Evolutionary conservation across 1,140 invertebrate genomes (phyloP).

Genomic region (Heliconius hermathena): DNA sequence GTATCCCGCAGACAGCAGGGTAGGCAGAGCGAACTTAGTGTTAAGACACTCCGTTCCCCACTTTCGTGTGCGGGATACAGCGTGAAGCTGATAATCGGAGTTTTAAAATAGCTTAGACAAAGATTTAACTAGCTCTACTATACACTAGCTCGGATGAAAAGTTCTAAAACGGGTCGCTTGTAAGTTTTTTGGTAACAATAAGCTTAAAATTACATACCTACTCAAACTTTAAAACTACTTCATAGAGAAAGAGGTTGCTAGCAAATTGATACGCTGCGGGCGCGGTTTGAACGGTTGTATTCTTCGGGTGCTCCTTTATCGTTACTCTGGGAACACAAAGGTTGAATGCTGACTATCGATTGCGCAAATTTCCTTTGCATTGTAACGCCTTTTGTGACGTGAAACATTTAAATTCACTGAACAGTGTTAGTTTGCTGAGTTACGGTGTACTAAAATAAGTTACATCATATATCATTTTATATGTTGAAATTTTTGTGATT

Average conservation of each 20-base stretch:
- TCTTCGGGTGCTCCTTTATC: constrained; percentile 29
- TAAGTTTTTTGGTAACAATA: constrained; percentile 3
- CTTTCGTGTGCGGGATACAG: too few relatives aligned
- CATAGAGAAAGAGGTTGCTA: constrained; percentile 15
- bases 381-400: constrained; percentile 28
- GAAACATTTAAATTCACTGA: constrained; percentile 28
- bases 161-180: too few relatives aligned
- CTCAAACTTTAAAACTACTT: constrained; percentile 20
- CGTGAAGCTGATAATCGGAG: too few relatives aligned
- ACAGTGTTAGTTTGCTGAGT: constrained; percentile 4
- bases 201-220: constrained; percentile 14
- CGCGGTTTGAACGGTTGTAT: constrained; percentile 29
- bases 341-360: constrained; percentile 33
- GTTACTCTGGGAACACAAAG: constrained; percentile 28
- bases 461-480: background rate
- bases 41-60: too few relatives aligned
- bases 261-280: constrained; percentile 20
- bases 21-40: too few relatives aligned
- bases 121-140: too few relatives aligned
- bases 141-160: too few relatives aligned
- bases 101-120: too few relatives aligned
- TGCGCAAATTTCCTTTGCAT: constrained; percentile 27
- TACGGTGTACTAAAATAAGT: background rate
- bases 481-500: background rate
- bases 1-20: too few relatives aligned